Percentiles rank a stretch among this genome's conserved stretches.
Conservation (phyloP, 2,797 vertebrate genomes). For the Molossus alvarezi region DNA sequence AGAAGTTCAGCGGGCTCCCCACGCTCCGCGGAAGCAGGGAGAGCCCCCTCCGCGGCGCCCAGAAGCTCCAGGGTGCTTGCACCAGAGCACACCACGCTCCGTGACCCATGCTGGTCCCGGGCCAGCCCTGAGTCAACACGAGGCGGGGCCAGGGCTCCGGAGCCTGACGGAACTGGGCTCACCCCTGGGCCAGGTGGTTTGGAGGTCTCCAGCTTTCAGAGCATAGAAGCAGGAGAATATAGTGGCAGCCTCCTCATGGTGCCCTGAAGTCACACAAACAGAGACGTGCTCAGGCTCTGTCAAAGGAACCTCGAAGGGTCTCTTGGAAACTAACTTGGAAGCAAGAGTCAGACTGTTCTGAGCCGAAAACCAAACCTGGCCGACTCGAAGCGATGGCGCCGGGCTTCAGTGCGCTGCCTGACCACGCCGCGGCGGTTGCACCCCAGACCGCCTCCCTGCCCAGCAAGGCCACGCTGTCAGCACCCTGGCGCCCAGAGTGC, state of each 20-base stretch:
- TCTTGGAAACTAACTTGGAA: not conserved
- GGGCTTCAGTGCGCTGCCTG: too few species aligned
- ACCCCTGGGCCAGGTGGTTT: not conserved
- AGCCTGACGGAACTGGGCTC: not conserved
- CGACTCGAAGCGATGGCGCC: accelerated
- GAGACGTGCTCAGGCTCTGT: not conserved
- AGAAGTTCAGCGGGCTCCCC: not conserved
- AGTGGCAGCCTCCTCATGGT: accelerated
- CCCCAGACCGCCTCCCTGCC: accelerated
- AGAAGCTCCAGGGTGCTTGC: not conserved
- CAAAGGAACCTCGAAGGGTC: not conserved
- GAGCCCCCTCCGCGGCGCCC: accelerated
- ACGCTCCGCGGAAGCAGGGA: too few species aligned
- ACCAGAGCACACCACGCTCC: not conserved
- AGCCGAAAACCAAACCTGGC: not conserved
- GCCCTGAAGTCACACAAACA: not conserved
- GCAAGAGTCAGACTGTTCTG: not conserved
- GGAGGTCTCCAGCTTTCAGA: not conserved
- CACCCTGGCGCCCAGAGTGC: too few species aligned
- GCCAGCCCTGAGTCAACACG: not conserved
- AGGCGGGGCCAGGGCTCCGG: not conserved
- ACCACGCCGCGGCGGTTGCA: accelerated
- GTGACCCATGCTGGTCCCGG: not conserved
- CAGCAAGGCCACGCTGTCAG: accelerated
- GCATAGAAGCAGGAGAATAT: accelerated